Base-by-base conservation (phyloP, 2,797 vertebrate species). In the Orestias chungarensis region DNA sequence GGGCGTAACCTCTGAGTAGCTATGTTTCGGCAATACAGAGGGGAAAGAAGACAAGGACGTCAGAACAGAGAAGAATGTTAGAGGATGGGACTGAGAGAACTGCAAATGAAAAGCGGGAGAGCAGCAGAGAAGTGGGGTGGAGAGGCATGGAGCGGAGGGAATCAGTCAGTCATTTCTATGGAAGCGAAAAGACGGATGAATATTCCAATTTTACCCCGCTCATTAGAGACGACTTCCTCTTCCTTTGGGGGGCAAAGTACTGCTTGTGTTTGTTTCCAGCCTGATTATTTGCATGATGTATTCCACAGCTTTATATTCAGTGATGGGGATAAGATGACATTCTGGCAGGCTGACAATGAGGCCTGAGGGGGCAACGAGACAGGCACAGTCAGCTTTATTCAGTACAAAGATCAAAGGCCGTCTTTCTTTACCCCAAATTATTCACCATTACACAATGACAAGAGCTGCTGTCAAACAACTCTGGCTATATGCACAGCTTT, bases 201-300 rank as follows among this genome's bases (percentile, higher is more conserved):
- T 93, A 93, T 93, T 93, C 91, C 78, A 86, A 88, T 89, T 89
- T 88, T 82, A 86, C 79, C 84, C 83, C 76, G 86, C 91, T 93
- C 88, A 91, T 94, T 93, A 93, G 90, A 90, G 88, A 89, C 75
- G 85, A 84, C 83, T 80, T 87, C 80, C 70, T 88, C 88, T 89
- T 88, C 90, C 91, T 93, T 88, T 91, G 85, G 91, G 91, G 88
- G 87, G 83, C 78, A 83, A 81, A 81, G 84, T 64, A 1, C 81
- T 79, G 87, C 88, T 86, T 85, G 80, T 91, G 90, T 93, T 92
- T 93, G 87, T 93, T 93, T 93, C 88, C 84, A 83, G 87, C 70
- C 87, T 86, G 88, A 93, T 93, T 93, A 94, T 93, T 92, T 93
- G 89, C 90, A 93, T 93, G 91, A 93, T 92, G 83, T 91, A 93